phyloP scores from a whole-genome alignment of 2,888 invertebrate genomes.

The Mechanitis mazaeus region DNA sequence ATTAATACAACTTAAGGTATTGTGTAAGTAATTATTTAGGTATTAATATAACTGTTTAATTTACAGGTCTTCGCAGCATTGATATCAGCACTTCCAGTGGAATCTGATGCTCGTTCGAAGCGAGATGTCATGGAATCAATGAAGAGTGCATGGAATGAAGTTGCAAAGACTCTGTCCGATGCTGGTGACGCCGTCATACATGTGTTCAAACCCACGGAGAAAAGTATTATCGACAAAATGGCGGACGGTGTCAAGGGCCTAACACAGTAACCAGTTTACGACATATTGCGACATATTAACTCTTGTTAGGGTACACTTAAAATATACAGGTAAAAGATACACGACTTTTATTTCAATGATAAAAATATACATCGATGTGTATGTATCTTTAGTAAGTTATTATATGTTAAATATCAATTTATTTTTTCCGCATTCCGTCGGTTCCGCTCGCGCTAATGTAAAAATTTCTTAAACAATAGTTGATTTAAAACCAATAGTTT shows the following conservation, averaged over 20 bases:
- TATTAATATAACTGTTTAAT: slow-evolving; percentile 5
- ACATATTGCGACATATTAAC: slow-evolving; percentile 7
- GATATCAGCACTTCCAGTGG: slow-evolving; percentile 44
- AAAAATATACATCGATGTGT: neutral
- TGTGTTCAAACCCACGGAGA: slow-evolving; percentile 65
- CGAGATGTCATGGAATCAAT: slow-evolving; percentile 64
- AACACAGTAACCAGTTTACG: slow-evolving; percentile 36
- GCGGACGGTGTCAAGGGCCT: slow-evolving; percentile 52
- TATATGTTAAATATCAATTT: neutral
- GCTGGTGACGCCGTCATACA: slow-evolving; percentile 63
- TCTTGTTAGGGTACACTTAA: slow-evolving; percentile 8
- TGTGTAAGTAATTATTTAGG: neutral
- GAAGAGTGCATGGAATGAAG: slow-evolving; percentile 59
- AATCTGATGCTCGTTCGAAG: slow-evolving; percentile 36
- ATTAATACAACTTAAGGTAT: neutral
- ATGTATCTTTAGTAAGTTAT: neutral
- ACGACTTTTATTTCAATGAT: neutral
- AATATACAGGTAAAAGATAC: slow-evolving; percentile 4
- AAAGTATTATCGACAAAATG: slow-evolving; percentile 54
- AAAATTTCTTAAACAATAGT: too few relatives aligned
- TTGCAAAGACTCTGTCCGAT: slow-evolving; percentile 53
- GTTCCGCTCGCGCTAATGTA: too few relatives aligned
- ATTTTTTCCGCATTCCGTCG: too few relatives aligned
- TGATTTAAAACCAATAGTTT: too few relatives aligned
- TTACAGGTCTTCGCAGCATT: slow-evolving; percentile 18